These are phyloP conservation scores for Brachypodius melanocephalos DNA, from an alignment of 2,113 vertebrate species.

Conservation along the genomic window DNA sequence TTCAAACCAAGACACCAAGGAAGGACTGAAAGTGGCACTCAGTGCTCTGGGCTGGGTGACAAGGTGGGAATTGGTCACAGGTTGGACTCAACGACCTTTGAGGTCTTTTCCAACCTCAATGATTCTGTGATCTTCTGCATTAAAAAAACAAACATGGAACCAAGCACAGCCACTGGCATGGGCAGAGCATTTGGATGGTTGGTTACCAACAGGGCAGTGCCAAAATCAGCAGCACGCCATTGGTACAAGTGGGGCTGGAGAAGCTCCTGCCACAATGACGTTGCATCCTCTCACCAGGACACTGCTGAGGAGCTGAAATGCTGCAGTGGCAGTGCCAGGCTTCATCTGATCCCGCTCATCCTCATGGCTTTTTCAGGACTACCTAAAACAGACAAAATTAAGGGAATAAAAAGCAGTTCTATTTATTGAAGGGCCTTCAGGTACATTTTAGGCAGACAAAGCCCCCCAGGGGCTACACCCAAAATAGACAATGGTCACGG, in stretches of 20 bases:
- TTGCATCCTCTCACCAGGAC: rapidly evolving
- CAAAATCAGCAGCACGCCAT: rapidly evolving
- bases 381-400: not conserved
- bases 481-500: rapidly evolving
- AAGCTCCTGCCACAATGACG: rapidly evolving
- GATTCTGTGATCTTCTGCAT: not conserved
- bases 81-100: rapidly evolving
- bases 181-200: not conserved
- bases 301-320: rapidly evolving
- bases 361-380: not conserved
- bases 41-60: not conserved
- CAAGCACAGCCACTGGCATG: rapidly evolving
- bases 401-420: rapidly evolving
- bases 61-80: not conserved
- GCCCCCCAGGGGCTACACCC: not conserved
- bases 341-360: rapidly evolving
- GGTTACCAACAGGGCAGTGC: not conserved
- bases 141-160: not conserved
- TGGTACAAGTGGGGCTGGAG: not conserved
- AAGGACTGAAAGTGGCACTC: rapidly evolving
- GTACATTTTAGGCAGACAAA: rapidly evolving
- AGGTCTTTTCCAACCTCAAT: not conserved
- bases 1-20: too few relatives aligned
- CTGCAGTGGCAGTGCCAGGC: not conserved
- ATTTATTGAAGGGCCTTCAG: not conserved